Percentiles rank a stretch among this genome's conserved stretches.
Evolutionary conservation across 1,140 invertebrate species (phyloP).

Genomic region (Whitmania pigra): DNA sequence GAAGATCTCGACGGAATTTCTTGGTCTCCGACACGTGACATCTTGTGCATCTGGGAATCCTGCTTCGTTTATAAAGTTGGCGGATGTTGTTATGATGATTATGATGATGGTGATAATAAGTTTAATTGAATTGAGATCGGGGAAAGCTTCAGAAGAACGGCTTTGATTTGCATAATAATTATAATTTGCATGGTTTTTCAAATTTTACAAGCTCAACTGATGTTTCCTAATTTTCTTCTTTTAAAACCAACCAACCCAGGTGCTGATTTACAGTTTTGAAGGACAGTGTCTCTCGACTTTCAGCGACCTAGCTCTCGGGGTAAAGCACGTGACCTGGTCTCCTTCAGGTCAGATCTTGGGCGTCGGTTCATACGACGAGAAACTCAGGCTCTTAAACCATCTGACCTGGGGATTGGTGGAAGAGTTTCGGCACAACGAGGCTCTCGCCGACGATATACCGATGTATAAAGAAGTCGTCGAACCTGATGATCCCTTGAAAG

Average conservation of each 20-base stretch:
- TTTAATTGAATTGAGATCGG: neutral
- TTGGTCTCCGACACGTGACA: constrained; percentile 41
- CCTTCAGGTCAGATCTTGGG: constrained; percentile 44
- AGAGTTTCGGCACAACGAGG: constrained; percentile 31
- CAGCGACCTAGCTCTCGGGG: constrained; percentile 41
- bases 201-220: neutral
- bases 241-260: constrained; percentile 28
- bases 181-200: neutral
- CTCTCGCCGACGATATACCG: neutral
- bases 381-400: constrained; percentile 43
- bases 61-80: constrained; percentile 27
- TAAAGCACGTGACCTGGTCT: constrained; percentile 43
- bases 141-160: neutral
- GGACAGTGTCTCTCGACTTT: constrained; percentile 40
- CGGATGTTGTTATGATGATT: constrained; percentile 12
- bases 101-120: too few relatives aligned
- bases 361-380: constrained; percentile 44
- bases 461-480: constrained; percentile 1
- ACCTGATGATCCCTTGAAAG: neutral
- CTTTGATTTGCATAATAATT: neutral
- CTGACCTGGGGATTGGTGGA: constrained; percentile 42
- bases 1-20: constrained; percentile 40
- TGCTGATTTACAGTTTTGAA: constrained; percentile 42
- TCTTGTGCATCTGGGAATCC: constrained; percentile 43
- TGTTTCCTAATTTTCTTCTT: neutral